These are phyloP conservation scores for Aleiodes sp. DNA, from an alignment of 1,140 invertebrate genomes.

Conservation along the genomic window DNA sequence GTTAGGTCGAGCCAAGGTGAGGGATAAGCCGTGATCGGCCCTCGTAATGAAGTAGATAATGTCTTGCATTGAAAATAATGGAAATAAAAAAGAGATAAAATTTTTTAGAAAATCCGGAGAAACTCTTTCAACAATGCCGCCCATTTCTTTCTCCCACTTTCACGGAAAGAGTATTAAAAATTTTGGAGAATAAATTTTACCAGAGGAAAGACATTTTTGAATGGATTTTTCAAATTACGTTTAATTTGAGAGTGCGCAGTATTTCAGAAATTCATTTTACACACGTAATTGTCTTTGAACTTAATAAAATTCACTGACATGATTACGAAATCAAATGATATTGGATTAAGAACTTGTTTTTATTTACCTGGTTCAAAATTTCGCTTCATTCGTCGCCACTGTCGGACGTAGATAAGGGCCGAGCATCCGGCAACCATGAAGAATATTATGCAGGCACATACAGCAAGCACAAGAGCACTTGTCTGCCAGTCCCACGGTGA, in stretches of 20 bases:
- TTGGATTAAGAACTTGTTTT: neutral
- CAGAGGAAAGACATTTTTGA: neutral
- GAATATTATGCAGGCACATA: conserved; percentile 72
- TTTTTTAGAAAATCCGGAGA: conserved; percentile 2
- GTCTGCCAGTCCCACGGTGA: conserved; percentile 71
- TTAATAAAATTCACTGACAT: no score
- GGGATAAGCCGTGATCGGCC: conserved; percentile 48
- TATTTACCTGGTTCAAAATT: conserved; percentile 69
- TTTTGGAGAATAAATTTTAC: neutral
- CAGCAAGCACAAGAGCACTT: conserved; percentile 68
- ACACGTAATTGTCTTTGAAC: no score
- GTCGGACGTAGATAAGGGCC: conserved; percentile 71
- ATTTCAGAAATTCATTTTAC: no score
- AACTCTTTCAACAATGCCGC: conserved; percentile 18
- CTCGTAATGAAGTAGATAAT: conserved; percentile 50
- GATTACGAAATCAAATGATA: no score
- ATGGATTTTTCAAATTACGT: no score
- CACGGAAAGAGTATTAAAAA: neutral
- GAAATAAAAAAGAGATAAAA: no score
- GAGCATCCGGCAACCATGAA: conserved; percentile 73
- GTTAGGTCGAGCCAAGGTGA: conserved; percentile 53
- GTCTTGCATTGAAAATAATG: conserved; percentile 48
- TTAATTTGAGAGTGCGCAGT: no score
- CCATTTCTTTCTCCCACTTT: neutral
- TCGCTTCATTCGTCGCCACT: conserved; percentile 71